These are phyloP conservation scores for Harpagus bidentatus DNA, from an alignment of 2,113 vertebrate species.

Conservation along the genomic window DNA sequence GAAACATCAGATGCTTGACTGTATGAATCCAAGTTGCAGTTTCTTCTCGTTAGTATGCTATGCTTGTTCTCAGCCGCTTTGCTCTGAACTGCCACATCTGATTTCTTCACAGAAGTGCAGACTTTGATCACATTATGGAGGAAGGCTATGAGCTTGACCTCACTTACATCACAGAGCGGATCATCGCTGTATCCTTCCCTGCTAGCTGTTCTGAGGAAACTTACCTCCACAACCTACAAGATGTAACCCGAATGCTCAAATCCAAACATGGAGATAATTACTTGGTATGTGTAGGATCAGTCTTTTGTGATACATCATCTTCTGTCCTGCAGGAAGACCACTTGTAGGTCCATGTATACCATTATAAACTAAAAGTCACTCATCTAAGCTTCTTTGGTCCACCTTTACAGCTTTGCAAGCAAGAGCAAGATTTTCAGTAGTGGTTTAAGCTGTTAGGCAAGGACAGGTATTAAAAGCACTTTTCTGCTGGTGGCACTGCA, in stretches of 20 bases:
- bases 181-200: constrained; percentile 93
- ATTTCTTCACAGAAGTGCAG: constrained; percentile 49
- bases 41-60: not conserved
- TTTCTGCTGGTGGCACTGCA: not conserved
- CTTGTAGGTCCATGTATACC: not conserved
- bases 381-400: not conserved
- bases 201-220: constrained; percentile 85
- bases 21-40: not conserved
- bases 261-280: constrained; percentile 96
- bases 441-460: not conserved
- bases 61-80: not conserved
- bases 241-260: constrained; percentile 92
- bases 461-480: not conserved
- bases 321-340: not conserved
- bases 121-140: constrained; percentile 80
- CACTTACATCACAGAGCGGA: constrained; percentile 92
- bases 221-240: constrained; percentile 86
- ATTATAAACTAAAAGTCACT: not conserved
- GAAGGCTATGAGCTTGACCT: constrained; percentile 92
- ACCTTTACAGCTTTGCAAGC: not conserved
- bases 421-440: not conserved
- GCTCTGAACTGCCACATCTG: not conserved
- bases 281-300: constrained; percentile 78
- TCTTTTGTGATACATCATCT: not conserved
- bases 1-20: not conserved